phyloP scores from a whole-genome alignment of 1,140 invertebrate species.

The Ganaspis sp. region DNA sequence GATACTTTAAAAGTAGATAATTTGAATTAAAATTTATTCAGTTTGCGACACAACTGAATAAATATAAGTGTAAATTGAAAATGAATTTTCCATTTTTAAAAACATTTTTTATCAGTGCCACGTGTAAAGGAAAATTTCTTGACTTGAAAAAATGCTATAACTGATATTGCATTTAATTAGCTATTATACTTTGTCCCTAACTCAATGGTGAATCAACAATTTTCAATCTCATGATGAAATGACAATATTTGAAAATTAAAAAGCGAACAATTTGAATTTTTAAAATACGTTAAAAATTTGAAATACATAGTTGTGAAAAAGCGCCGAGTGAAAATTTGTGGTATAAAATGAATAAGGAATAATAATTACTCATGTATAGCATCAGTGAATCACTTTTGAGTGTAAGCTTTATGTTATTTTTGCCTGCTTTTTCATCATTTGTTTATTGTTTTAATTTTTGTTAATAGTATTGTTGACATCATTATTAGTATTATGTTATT shows the following conservation, averaged over 20 bases:
- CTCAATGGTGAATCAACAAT: neutral
- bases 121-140: constrained; percentile 19
- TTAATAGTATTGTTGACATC: no score
- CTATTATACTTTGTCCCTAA: neutral
- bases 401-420: no score
- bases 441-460: no score
- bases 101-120: constrained; percentile 14
- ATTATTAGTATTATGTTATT: no score
- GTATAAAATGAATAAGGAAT: no score
- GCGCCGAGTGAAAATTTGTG: no score
- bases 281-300: no score
- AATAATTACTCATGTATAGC: no score
- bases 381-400: no score
- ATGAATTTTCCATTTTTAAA: constrained; percentile 4
- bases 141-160: neutral
- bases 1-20: neutral
- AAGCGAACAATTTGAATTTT: constrained; percentile 1
- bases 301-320: no score
- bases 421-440: no score
- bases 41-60: constrained; percentile 20
- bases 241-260: neutral
- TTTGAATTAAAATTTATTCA: constrained; percentile 28
- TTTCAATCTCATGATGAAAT: neutral
- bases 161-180: constrained; percentile 16
- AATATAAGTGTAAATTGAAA: constrained; percentile 14